Evolutionary conservation across 1,140 invertebrate species (phyloP).

Genomic region (Drosophila pectinifera): DNA sequence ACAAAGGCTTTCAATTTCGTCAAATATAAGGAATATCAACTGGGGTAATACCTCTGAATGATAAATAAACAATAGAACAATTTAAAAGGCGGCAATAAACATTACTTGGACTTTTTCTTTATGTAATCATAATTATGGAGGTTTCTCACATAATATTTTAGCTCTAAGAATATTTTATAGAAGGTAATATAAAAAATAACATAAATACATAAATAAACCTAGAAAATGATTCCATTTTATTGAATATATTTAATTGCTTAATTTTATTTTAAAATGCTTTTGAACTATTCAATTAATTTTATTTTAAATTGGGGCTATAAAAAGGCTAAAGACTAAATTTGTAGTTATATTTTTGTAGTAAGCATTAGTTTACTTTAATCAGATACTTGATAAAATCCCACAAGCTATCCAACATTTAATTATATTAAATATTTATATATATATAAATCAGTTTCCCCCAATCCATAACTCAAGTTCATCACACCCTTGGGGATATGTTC

Average conservation of each 20-base stretch:
- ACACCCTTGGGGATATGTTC: not conserved
- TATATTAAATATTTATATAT: not conserved
- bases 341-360: not conserved
- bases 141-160: not conserved
- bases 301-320: too few relatives aligned
- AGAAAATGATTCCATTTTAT: not conserved
- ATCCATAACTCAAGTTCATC: not conserved
- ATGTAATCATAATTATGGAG: too few relatives aligned
- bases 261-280: too few relatives aligned
- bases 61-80: not conserved
- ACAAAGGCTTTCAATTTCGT: conserved; percentile 26
- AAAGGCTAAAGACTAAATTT: not conserved
- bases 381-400: not conserved
- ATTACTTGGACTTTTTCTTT: not conserved
- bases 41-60: not conserved
- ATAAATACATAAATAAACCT: too few relatives aligned
- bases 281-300: not conserved
- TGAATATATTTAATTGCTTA: too few relatives aligned
- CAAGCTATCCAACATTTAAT: too few relatives aligned
- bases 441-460: not conserved
- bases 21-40: not conserved
- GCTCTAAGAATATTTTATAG: not conserved
- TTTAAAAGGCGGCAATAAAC: not conserved
- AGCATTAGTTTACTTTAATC: not conserved
- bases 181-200: not conserved